A percentile compares a stretch with the other conserved stretches of the same genome.
Evolutionary conservation across 37 sponge, comb jelly and placozoan species (phyloP).

Genomic region (Aphrocallistes beatrix): DNA sequence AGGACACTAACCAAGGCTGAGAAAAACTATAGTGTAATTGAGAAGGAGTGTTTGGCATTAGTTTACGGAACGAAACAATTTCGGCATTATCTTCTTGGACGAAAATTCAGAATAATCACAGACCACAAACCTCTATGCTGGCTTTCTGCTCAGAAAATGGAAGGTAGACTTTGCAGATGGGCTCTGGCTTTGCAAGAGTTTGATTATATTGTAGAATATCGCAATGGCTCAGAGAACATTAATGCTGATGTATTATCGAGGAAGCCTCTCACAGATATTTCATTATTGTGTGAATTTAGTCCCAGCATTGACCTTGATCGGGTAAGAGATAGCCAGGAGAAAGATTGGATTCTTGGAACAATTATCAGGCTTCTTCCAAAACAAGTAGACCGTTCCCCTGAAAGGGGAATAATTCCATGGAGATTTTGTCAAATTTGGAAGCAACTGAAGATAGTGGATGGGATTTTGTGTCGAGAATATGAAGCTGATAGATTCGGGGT

Average conservation of each 20-base stretch:
- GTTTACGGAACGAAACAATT: conserved; percentile 36
- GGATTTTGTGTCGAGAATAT: conserved; percentile 30
- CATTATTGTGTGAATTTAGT: too few relatives aligned
- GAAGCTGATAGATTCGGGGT: background rate
- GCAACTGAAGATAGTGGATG: conserved; percentile 26
- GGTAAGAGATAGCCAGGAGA: too few relatives aligned
- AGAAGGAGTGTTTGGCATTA: conserved; percentile 27
- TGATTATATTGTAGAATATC: conserved; percentile 25
- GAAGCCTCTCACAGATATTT: background rate
- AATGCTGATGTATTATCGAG: conserved; percentile 44
- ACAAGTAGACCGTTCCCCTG: too few relatives aligned
- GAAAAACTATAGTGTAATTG: conserved; percentile 26
- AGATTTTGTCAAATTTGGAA: conserved; percentile 39
- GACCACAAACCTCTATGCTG: conserved; percentile 45
- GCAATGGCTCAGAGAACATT: conserved; percentile 25
- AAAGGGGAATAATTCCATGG: too few relatives aligned
- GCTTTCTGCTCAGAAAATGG: conserved; percentile 43
- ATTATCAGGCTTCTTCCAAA: too few relatives aligned
- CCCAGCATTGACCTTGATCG: too few relatives aligned
- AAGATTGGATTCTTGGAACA: too few relatives aligned
- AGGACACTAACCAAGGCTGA: background rate
- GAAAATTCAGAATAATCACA: conserved; percentile 23
- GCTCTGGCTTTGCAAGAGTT: conserved; percentile 36
- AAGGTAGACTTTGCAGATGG: conserved; percentile 35
- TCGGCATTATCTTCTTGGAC: conserved; percentile 37